Percentiles rank a stretch among this genome's conserved stretches.
These are phyloP conservation scores for Athalia circularis DNA, from an alignment of 2,888 invertebrate species.

Conservation along the genomic window DNA sequence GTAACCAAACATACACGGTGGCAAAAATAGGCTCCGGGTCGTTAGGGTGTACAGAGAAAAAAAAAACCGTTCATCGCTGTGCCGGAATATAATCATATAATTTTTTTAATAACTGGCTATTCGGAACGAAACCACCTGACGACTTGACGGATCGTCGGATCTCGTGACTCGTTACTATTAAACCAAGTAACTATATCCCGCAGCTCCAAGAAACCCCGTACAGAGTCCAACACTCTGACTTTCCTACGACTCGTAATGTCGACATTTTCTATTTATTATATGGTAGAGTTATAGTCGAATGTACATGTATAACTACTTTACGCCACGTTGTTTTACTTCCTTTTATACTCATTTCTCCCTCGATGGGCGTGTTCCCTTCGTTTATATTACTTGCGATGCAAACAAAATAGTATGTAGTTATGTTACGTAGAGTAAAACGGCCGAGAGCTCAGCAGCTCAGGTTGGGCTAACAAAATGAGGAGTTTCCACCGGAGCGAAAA, in stretches of 20 bases:
- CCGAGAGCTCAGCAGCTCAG: background rate
- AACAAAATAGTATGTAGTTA: too few relatives aligned
- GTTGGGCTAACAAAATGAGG: background rate
- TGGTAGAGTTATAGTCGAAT: too few relatives aligned
- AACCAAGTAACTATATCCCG: slow-evolving; percentile 2
- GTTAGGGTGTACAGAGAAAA: background rate
- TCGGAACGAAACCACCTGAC: slow-evolving; percentile 22
- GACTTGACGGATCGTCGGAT: slow-evolving; percentile 41
- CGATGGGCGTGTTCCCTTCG: too few relatives aligned
- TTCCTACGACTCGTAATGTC: background rate
- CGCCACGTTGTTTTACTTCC: too few relatives aligned
- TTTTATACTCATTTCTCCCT: too few relatives aligned
- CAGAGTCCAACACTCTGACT: background rate
- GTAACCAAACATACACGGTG: background rate
- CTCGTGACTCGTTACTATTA: slow-evolving; percentile 36
- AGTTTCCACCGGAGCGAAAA: background rate
- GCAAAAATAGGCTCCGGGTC: background rate
- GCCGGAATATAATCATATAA: slow-evolving; percentile 26
- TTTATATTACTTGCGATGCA: too few relatives aligned
- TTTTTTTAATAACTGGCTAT: slow-evolving; percentile 31
- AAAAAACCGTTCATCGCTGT: slow-evolving; percentile 1
- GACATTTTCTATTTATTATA: too few relatives aligned
- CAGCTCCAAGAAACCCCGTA: background rate
- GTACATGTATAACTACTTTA: too few relatives aligned
- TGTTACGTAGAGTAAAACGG: background rate